Evolutionary conservation across 92 coral and sea anemone species (phyloP), one percentile per base, ranked within the genome.

Genomic region (Ricordea florida): DNA sequence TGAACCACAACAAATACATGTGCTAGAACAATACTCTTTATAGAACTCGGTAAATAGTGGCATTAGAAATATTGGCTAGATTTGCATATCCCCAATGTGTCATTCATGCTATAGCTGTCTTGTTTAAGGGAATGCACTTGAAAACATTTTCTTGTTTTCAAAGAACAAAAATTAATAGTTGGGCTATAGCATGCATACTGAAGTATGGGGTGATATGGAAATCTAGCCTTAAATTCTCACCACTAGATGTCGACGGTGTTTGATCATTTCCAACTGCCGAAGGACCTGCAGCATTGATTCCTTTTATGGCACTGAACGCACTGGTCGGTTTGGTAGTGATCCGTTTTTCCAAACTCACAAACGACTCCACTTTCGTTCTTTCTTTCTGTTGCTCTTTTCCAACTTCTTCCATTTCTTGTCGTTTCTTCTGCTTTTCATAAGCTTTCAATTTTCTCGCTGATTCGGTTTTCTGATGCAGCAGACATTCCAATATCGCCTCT

Each of bases 391-490:
- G 74, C 29, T 36, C 28, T 42, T 88, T 89, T 8, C 81, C 94
- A 13, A 72, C 64, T 42, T 82, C 66, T 59, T 94, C 94, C 15
- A 79, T 87, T 22, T 91, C 78, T 41, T 57, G 50, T 69, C 69
- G 76, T 86, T 87, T 92, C 83, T 85, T 88, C 58, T 91, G 97
- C 64, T 94, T 94, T 53, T 94, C 98, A 64, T 85, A 94, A 20
- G 97, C 98, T 74, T 94, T 94, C 48, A 82, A 71, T 53, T 94
- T 91, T 68, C 93, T 83, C 16, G 94, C 92, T 32, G 90, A 77
- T 59, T 94, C 94, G 11, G 89, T 91, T 74, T 94, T 94, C 87
- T 94, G 98, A 62, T 94, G 97, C 47, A 94, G 81, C 60, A 94
- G 62, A 60, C 97, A 91, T 57, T 94, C 98, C 9, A 94, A 72